Evolutionary conservation across 1,140 invertebrate genomes (phyloP), one percentile per base, ranked within the genome.

Genomic region (Sarcophaga bullata): DNA sequence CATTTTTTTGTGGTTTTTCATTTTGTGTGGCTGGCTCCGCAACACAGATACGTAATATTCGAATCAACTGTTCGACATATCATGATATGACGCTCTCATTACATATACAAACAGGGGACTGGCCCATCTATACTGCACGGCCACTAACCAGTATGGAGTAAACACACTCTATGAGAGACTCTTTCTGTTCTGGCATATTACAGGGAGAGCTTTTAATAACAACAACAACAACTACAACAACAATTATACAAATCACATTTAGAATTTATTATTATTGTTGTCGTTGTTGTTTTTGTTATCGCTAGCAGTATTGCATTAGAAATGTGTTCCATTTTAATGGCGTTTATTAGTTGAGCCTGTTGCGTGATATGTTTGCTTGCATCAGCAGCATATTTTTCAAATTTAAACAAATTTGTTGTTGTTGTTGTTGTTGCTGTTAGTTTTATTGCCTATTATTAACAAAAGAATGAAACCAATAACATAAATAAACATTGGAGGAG

Each of bases 281-380:
- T 68, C 19, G 62, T 19, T 68, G 62, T 68, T 68, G 62, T 8
- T 37, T 2, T 37, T 8, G n/a, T 9, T 68, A 19, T 11, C 25
- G n/a, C n/a, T n/a, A n/a, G n/a, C n/a, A n/a, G n/a, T n/a, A 37
- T 37, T 37, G 4, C 25, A 37, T 37, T 37, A 50, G 48, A 50
- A 78, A 17, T 49, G 75, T 78, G 48, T 19, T 25, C 19, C 75
- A 52, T 10, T 78, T 76, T 78, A 78, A 78, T 78, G 17, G 50
- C 37, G 48, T 50, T 78, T 78, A 52, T 78, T 78, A 78, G 75
- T 78, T 78, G 48, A 50, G 48, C 75, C 75, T 78, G 75, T 78
- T 78, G 75, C 48, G 75, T 78, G 75, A 78, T 9, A 8, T 50
- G n/a, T 49, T 19, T 72, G 62, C 62, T 19, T 68, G 62, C 62